Percentiles rank a stretch among this genome's conserved stretches.
Evolutionary conservation across 2,113 vertebrate species (phyloP).

Genomic region (Sapajus apella): DNA sequence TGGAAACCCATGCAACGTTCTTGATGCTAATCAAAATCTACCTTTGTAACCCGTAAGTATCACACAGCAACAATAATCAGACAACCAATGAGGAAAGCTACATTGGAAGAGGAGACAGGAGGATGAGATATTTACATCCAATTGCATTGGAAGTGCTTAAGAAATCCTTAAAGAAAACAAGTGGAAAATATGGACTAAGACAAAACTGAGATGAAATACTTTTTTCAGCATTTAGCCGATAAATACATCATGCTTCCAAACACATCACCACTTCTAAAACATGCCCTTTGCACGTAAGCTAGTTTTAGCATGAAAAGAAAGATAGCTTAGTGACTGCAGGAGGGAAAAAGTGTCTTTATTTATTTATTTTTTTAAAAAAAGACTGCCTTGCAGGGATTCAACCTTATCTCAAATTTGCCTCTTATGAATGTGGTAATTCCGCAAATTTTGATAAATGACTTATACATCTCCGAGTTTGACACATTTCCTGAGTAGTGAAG

Average conservation of each 20-base stretch:
- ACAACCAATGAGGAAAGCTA: neutral
- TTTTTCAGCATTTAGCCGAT: neutral
- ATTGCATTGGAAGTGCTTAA: neutral
- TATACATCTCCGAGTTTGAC: accelerated
- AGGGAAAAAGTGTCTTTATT: neutral
- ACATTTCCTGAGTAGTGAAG: neutral
- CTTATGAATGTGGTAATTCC: neutral
- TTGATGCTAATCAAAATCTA: neutral
- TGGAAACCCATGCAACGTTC: neutral
- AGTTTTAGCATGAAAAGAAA: too few relatives aligned
- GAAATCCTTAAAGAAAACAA: neutral
- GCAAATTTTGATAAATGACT: neutral
- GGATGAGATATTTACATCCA: neutral
- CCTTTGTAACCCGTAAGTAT: neutral
- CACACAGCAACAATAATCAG: accelerated
- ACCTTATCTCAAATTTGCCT: neutral
- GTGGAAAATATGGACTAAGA: neutral
- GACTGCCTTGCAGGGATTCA: neutral
- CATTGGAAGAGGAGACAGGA: neutral
- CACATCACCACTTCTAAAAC: neutral
- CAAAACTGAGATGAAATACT: too few relatives aligned
- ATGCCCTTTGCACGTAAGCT: neutral
- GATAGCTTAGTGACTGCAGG: accelerated
- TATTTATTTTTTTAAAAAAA: neutral
- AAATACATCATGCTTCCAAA: accelerated